Evolutionary conservation across 2,797 vertebrate species (phyloP).

Genomic region (Lutra lutra): DNA sequence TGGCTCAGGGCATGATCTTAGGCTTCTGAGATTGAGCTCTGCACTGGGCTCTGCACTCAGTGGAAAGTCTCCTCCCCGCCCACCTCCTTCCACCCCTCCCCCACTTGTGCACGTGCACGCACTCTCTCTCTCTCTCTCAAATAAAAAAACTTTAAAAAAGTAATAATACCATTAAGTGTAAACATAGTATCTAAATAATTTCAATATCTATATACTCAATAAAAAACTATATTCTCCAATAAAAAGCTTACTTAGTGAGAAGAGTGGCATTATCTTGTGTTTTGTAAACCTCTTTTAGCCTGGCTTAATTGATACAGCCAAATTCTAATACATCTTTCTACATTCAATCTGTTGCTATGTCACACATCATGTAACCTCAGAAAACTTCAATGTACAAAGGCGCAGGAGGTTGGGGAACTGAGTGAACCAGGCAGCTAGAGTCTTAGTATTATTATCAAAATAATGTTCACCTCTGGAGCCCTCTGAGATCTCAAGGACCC

Average conservation of each 20-base stretch:
- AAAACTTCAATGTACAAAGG: background rate
- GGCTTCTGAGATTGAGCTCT: background rate
- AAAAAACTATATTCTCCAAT: background rate
- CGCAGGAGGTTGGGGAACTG: background rate
- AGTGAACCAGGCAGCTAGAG: background rate
- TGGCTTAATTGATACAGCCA: background rate
- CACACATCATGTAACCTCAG: background rate
- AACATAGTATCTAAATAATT: background rate
- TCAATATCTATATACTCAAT: background rate
- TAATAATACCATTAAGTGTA: background rate
- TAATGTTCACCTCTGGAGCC: background rate
- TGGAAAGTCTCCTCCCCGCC: background rate
- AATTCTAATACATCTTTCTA: background rate
- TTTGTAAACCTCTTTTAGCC: constrained; percentile 45
- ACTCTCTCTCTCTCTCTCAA: background rate
- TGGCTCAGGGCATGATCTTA: background rate
- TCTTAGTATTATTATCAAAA: background rate
- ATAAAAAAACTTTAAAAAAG: background rate
- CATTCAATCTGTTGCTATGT: background rate
- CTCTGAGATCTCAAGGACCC: background rate
- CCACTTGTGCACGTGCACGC: background rate
- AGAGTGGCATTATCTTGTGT: background rate
- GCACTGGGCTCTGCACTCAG: background rate
- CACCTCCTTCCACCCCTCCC: background rate
- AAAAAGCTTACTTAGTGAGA: constrained; percentile 9